Base-by-base conservation (phyloP, 1,140 invertebrate species). In the Calycopis cecrops region DNA sequence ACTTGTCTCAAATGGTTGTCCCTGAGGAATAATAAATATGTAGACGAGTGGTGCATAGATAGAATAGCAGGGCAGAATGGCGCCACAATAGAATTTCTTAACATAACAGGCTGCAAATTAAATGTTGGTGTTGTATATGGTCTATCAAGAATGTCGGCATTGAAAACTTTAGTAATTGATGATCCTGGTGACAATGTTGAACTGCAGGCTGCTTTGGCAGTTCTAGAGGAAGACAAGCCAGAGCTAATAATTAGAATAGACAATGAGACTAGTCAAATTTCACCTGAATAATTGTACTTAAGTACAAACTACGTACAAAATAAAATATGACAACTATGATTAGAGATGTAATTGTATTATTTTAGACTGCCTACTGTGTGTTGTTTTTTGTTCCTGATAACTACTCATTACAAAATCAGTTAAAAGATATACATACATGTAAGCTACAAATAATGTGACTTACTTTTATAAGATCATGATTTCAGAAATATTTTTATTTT, bases 1-100 rank as follows among this genome's bases (percentile, higher is more conserved):
- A 75, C 69, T 47, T 76, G 68, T n/a, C 63, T 88, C 0, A 88
- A 81, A 61, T 88, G 84, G 85, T 56, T 88, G 4, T 84, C 76
- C 9, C 59, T 88, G 11, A 79, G 67, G 55, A 79, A 82, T 48
- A 85, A 86, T 52, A 77, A 70, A 61, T 47, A 72, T 65, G 60
- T 89, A 17, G 85, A 89, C 72, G 86, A 84, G 10, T 89, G 87
- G 87, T 76, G 83, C 33, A 17, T 89, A 11, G 86, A 89, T 54
- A 69, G 77, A 66, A 17, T 88, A 42, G 77, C 82, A 16, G 73
- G 76, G 3, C 71, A 80, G 12, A 78, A 76, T 62, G 75, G 76
- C 16, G 65, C 64, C 9, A 73, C 67, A 9, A 54, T 89, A 35
- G 80, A 88, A 69, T 87, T 73, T 60, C 63, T 89, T 51, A 78